A percentile compares a stretch with the other conserved stretches of the same genome.
phyloP scores from a whole-genome alignment of 92 coral and sea anemone species.

The Muricea muricata region DNA sequence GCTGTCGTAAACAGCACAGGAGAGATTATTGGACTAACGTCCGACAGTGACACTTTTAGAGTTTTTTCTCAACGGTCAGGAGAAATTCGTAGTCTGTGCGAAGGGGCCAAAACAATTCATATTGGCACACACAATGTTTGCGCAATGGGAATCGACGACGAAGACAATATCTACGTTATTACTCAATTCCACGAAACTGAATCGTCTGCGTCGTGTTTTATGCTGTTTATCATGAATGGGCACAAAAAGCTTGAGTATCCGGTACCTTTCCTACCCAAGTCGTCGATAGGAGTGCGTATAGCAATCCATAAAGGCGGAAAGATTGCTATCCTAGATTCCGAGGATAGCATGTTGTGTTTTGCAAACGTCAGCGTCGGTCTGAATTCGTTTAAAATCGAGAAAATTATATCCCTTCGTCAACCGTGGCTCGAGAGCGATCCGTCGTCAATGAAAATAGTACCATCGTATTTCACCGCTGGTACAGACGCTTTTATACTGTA shows the following conservation, averaged over 20 bases:
- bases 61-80: no score
- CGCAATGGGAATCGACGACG: background rate
- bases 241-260: background rate
- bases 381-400: background rate
- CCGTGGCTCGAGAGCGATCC: no score
- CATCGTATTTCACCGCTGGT: background rate
- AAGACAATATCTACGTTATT: background rate
- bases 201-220: background rate
- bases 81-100: no score
- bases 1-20: conserved; percentile 40
- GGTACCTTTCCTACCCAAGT: background rate
- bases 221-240: background rate
- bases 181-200: background rate
- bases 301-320: background rate
- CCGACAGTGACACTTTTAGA: background rate
- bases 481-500: background rate
- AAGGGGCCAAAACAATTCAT: background rate
- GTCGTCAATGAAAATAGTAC: background rate
- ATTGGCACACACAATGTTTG: background rate
- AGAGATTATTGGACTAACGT: background rate
- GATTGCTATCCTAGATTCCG: no score
- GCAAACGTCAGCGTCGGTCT: background rate
- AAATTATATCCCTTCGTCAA: no score
- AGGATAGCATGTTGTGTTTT: background rate
- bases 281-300: background rate